Conservation (phyloP, 2,888 invertebrate species). For the Anoncus sp. region DNA sequence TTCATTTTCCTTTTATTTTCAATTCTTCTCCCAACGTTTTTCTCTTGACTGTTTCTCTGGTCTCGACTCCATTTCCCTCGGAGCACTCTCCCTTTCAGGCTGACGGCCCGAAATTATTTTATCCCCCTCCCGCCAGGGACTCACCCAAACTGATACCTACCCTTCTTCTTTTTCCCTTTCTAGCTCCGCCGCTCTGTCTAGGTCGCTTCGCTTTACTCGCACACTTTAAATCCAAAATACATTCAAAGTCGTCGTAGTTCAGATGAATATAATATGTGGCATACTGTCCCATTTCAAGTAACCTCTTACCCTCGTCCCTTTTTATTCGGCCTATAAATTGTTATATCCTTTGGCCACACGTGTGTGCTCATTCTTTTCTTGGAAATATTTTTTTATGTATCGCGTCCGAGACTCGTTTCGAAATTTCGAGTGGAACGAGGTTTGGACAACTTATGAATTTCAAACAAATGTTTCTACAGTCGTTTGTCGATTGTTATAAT, state of each 20-base stretch:
- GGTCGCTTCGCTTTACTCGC: background rate
- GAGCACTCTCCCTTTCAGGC: slow-evolving; percentile 13
- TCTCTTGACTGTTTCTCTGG: background rate
- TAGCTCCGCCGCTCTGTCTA: background rate
- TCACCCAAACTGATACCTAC: background rate
- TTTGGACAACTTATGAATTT: too few relatives aligned
- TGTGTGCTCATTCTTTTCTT: too few relatives aligned
- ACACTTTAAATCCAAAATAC: background rate
- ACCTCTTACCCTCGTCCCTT: background rate
- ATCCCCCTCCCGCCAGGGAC: background rate
- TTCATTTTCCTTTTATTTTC: slow-evolving; percentile 31
- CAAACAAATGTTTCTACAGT: too few relatives aligned
- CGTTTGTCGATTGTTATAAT: too few relatives aligned
- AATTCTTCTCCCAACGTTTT: background rate
- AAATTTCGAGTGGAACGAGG: too few relatives aligned
- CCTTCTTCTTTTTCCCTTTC: background rate
- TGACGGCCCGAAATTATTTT: slow-evolving; percentile 16
- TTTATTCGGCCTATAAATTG: background rate
- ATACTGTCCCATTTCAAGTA: background rate
- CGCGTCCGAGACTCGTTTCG: too few relatives aligned
- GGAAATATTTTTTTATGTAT: too few relatives aligned
- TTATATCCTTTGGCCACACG: background rate
- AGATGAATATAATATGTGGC: background rate
- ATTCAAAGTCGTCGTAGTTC: background rate
- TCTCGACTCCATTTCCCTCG: background rate